Percentiles rank a stretch among this genome's conserved stretches.
These are phyloP conservation scores for Anneissia japonica DNA, from an alignment of 35 echinoderm and acorn worm species.

Conservation along the genomic window DNA sequence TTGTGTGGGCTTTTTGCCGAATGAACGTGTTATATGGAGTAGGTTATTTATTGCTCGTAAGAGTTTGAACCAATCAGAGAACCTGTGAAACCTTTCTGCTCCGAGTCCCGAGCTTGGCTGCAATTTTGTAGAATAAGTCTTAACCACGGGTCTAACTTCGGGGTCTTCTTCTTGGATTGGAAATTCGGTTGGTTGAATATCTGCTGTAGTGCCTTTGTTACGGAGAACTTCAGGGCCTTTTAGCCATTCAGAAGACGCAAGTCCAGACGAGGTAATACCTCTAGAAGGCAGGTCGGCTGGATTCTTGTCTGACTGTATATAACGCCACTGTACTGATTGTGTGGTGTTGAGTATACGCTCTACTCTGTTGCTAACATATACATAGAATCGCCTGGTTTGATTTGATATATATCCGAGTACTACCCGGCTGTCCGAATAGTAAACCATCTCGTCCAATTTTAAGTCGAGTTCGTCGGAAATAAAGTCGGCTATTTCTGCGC, in stretches of 20 bases:
- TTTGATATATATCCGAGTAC: constrained; percentile 1
- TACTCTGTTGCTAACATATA: neutral
- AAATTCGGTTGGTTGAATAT: too few species aligned
- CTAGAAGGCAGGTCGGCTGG: neutral
- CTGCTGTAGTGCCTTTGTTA: too few species aligned
- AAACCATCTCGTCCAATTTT: neutral
- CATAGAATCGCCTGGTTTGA: neutral
- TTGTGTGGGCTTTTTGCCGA: neutral
- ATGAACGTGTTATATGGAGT: too few species aligned
- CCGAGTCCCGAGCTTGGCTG: neutral
- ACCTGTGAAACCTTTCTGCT: too few species aligned
- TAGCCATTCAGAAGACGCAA: too few species aligned
- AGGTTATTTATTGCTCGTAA: too few species aligned
- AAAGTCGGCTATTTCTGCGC: neutral
- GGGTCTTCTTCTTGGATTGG: too few species aligned
- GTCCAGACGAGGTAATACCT: neutral
- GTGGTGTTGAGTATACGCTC: neutral
- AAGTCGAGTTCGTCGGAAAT: constrained; percentile 6
- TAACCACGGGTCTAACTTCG: too few species aligned
- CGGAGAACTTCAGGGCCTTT: too few species aligned
- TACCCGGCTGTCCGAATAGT: constrained; percentile 36
- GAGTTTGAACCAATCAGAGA: too few species aligned
- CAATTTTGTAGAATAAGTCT: neutral
- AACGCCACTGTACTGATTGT: neutral
- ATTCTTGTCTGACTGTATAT: neutral